Evolutionary conservation across 2,888 invertebrate genomes (phyloP).

Genomic region (Acleris cristana): DNA sequence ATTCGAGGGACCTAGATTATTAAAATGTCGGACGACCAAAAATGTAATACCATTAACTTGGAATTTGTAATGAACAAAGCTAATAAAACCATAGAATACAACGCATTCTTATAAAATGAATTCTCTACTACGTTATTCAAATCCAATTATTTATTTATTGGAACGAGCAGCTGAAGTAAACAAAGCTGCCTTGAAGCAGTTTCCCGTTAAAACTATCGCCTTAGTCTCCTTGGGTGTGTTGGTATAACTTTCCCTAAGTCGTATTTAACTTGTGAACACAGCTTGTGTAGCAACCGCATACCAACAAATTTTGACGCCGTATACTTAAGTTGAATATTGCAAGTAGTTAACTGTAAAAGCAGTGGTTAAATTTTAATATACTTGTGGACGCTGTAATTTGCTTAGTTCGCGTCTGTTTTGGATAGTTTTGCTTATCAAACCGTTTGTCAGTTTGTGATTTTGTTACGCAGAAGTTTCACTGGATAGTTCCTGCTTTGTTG

Average conservation of each 20-base stretch:
- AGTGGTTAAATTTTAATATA: slow-evolving; percentile 56
- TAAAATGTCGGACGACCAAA: slow-evolving; percentile 10
- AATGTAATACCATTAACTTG: not conserved
- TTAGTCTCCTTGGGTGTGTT: slow-evolving; percentile 72
- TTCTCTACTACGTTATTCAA: not conserved
- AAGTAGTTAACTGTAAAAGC: slow-evolving; percentile 36
- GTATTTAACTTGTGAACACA: slow-evolving; percentile 77
- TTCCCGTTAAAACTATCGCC: slow-evolving; percentile 66
- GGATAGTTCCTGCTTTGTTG: slow-evolving; percentile 17
- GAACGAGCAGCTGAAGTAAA: slow-evolving; percentile 42
- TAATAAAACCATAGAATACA: not conserved
- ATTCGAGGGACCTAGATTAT: slow-evolving; percentile 5
- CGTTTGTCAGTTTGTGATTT: slow-evolving; percentile 32
- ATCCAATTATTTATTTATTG: slow-evolving; percentile 9
- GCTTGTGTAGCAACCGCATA: slow-evolving; percentile 76
- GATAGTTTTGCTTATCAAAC: slow-evolving; percentile 51
- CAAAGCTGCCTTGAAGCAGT: slow-evolving; percentile 52
- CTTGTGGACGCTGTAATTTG: slow-evolving; percentile 52
- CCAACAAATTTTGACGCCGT: slow-evolving; percentile 78
- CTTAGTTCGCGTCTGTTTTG: slow-evolving; percentile 50
- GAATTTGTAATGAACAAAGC: slow-evolving; percentile 4
- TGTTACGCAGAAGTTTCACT: slow-evolving; percentile 24
- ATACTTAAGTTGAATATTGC: slow-evolving; percentile 56
- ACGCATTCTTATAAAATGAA: not conserved
- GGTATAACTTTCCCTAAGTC: slow-evolving; percentile 73